A percentile compares a stretch with the other conserved stretches of the same genome.
Conservation (phyloP, 2,797 vertebrate genomes). For the Bucorvus abyssinicus region DNA sequence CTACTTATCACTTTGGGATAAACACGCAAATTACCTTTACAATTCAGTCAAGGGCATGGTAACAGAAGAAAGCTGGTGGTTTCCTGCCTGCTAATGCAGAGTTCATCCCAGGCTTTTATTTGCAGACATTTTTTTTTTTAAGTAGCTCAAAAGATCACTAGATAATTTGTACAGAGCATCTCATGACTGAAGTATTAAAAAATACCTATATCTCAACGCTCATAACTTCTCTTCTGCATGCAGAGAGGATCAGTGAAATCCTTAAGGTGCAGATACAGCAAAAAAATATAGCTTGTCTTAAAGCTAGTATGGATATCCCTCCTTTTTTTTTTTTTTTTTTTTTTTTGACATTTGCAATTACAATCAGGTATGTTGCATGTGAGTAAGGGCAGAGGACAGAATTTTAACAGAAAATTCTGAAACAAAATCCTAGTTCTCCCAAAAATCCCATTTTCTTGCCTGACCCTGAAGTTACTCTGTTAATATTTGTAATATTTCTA, state of each 20-base stretch:
- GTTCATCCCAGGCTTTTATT: not conserved
- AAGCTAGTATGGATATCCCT: not conserved
- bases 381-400: not conserved
- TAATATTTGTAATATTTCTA: not conserved
- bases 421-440: not conserved
- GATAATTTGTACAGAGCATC: not conserved
- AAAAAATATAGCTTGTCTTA: not conserved
- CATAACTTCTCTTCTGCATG: not conserved
- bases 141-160: not conserved
- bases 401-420: not conserved
- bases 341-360: not conserved
- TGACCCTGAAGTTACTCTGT: not conserved
- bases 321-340: not conserved
- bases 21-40: slow-evolving; percentile 1
- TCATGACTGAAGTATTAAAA: not conserved
- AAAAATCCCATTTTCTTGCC: not conserved
- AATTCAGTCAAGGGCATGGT: not conserved
- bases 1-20: not conserved
- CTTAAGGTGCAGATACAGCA: not conserved
- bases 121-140: not conserved
- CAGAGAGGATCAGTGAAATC: not conserved
- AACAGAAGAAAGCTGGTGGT: not conserved
- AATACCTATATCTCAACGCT: not conserved
- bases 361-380: not conserved
- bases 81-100: slow-evolving; percentile 4